These are phyloP conservation scores for Nowickia ferox DNA, from an alignment of 2,888 invertebrate species.

Conservation along the genomic window DNA sequence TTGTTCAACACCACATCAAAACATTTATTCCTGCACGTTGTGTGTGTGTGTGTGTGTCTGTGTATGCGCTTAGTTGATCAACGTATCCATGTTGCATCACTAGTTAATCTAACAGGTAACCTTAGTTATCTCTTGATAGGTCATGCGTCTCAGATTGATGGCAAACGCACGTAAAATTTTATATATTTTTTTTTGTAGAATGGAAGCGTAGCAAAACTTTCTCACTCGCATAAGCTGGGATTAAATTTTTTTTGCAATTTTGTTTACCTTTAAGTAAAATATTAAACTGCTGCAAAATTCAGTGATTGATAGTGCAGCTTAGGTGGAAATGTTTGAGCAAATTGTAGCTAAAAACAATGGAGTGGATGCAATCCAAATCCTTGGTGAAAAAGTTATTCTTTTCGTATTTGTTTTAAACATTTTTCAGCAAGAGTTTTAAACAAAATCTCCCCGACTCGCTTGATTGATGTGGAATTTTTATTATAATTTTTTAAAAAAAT, in stretches of 20 bases:
- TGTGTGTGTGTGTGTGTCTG: constrained; percentile 80
- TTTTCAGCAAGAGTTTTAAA: not conserved
- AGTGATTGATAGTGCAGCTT: constrained; percentile 17
- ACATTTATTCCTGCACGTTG: constrained; percentile 91
- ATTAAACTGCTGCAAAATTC: constrained; percentile 23
- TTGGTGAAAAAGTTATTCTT: not conserved
- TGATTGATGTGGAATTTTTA: not conserved
- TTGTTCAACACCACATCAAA: constrained; percentile 91
- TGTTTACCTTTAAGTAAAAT: not conserved
- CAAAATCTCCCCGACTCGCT: not conserved
- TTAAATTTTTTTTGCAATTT: not conserved
- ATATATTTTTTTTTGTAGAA: not conserved
- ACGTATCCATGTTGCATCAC: constrained; percentile 88
- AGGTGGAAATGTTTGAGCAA: not conserved
- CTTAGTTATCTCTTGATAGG: not conserved
- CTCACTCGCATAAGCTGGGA: not conserved
- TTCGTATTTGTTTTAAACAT: not conserved
- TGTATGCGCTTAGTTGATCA: constrained; percentile 86
- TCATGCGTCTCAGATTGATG: constrained; percentile 13
- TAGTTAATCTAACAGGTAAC: constrained; percentile 82
- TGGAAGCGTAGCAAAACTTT: not conserved
- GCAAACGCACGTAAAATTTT: not conserved
- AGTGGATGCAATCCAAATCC: not conserved
- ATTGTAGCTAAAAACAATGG: not conserved
- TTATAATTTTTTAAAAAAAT: not conserved